Conservation (phyloP, 23 tunicate genomes). For the Styela clava region DNA sequence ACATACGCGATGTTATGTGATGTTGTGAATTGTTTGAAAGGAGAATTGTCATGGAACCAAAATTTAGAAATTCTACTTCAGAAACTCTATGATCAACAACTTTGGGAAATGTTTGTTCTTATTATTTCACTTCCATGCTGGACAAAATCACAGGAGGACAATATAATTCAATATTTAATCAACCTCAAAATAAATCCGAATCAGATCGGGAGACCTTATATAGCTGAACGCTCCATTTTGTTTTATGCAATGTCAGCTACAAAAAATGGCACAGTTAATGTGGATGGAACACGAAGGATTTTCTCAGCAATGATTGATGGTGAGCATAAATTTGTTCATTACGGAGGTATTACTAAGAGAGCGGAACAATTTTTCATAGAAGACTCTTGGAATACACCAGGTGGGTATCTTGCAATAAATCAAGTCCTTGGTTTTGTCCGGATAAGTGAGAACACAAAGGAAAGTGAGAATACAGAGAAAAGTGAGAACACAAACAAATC, state of each 20-base stretch:
- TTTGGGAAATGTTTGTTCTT: not conserved
- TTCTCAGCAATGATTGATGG: not conserved
- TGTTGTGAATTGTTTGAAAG: not conserved
- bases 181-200: not conserved
- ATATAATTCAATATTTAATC: too few relatives aligned
- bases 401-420: too few relatives aligned
- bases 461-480: not conserved
- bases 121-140: not conserved
- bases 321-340: not conserved
- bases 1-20: not conserved
- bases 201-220: not conserved
- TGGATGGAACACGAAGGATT: not conserved
- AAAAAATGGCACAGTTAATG: not conserved
- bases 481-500: too few relatives aligned
- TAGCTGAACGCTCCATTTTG: not conserved
- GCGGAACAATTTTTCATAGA: not conserved
- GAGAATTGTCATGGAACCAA: not conserved
- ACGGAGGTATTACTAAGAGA: not conserved
- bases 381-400: not conserved
- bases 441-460: too few relatives aligned
- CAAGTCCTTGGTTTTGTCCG: too few relatives aligned
- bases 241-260: not conserved
- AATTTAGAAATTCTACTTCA: not conserved
- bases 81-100: not conserved
- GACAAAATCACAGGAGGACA: not conserved